A percentile compares a stretch with the other conserved stretches of the same genome.
Evolutionary conservation across 1,140 invertebrate species (phyloP).

Genomic region (Ladona fulva): DNA sequence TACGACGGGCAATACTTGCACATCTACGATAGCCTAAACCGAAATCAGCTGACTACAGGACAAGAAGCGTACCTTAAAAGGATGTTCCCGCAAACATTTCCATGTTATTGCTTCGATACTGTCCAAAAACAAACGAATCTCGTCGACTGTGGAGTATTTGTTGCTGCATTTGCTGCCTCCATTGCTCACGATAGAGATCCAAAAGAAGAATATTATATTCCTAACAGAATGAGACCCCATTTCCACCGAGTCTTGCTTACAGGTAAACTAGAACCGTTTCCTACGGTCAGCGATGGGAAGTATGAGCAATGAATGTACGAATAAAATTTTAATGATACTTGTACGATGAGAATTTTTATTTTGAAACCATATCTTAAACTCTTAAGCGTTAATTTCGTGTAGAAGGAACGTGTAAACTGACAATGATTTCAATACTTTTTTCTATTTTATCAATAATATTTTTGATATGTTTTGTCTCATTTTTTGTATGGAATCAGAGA

Average conservation of each 20-base stretch:
- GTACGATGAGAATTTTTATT: too few relatives aligned
- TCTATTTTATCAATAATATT: too few relatives aligned
- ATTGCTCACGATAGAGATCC: neutral
- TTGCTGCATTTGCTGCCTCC: neutral
- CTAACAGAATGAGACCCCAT: neutral
- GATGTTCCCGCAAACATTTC: neutral
- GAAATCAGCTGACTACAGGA: neutral
- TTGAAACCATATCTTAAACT: too few relatives aligned
- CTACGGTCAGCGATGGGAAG: neutral
- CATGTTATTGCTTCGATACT: neutral
- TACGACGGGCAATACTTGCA: neutral
- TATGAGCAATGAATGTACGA: neutral
- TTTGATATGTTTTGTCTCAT: too few relatives aligned
- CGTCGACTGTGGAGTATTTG: neutral
- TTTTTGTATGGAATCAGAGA: too few relatives aligned
- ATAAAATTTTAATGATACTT: too few relatives aligned
- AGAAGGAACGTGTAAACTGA: too few relatives aligned
- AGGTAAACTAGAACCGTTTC: neutral
- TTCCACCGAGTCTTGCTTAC: neutral
- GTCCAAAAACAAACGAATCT: neutral
- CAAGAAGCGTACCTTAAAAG: neutral
- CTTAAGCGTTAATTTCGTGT: too few relatives aligned
- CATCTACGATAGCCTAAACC: neutral
- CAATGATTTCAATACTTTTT: too few relatives aligned
- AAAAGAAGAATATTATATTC: neutral